Evolutionary conservation across 2,113 vertebrate genomes (phyloP), one percentile per base, ranked within the genome.

Genomic region (Xiphophorus hellerii): DNA sequence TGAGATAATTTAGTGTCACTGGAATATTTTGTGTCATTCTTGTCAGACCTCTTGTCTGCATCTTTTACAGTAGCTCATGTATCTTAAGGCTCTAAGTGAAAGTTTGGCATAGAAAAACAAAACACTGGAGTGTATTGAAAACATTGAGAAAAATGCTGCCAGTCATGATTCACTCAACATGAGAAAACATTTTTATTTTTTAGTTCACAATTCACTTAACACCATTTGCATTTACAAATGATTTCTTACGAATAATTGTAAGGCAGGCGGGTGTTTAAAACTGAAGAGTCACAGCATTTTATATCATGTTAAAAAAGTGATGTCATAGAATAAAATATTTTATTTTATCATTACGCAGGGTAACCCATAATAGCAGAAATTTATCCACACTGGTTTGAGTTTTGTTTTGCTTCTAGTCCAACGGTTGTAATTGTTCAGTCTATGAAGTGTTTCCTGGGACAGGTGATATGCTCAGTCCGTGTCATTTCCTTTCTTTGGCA

Each of bases 401-500:
- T 61, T 39, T 15, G 5, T 81, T 68, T 42, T 3, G 3, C 37
- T 8, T 69, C 15, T 33, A 62, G 37, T 73, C 31, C 51, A 78
- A 76, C 25, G 25, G 7, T n/a, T 64, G 42, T 67, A 71, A 13
- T 33, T 58, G 25, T 30, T 76, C 64, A 29, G 31, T 30, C 27
- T 30, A 54, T 37, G 30, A 71, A 4, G 30, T n/a, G 28, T 60
- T 69, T 72, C 48, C 29, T 62, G 6, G 11, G 2, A 76, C 17
- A 31, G 65, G 71, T 10, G 20, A 76, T 29, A 14, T 22, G 13
- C 28, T 81, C 77, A 74, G 61, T 82, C 76, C 0, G 28, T 44
- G 77, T 80, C 39, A 62, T 73, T 72, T 8, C 67, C 28, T 70
- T 83, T 76, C 68, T 88, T 81, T 78, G 72, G 44, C 76, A 64